Conservation (phyloP, 2,797 vertebrate species). For the Nannoperca obscura region DNA sequence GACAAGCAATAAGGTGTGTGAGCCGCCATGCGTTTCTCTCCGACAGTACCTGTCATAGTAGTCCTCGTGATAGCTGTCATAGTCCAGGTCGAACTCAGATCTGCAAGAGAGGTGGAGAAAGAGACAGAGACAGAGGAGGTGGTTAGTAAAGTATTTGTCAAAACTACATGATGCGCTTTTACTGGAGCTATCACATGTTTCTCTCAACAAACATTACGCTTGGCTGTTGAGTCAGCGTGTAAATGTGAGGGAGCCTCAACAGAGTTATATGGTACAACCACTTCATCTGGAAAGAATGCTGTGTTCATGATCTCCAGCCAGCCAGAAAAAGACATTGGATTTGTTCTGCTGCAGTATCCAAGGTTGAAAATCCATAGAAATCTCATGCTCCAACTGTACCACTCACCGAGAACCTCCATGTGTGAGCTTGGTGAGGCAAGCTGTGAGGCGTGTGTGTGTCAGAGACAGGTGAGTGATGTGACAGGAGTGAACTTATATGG, state of each 20-base stretch:
- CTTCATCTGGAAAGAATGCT: conserved; percentile 77
- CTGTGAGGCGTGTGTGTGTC: conserved; percentile 33
- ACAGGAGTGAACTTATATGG: conserved; percentile 38
- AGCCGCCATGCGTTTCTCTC: conserved; percentile 41
- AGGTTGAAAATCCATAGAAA: conserved; percentile 76
- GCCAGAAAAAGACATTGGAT: conserved; percentile 75
- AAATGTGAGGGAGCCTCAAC: conserved; percentile 36
- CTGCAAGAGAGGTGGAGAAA: conserved; percentile 70
- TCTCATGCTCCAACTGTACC: conserved; percentile 49
- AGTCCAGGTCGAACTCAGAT: conserved; percentile 85
- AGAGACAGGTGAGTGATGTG: conserved; percentile 22
- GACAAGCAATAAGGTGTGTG: conserved; percentile 54
- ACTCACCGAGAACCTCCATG: conserved; percentile 54
- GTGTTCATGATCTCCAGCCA: conserved; percentile 71
- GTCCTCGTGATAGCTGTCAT: conserved; percentile 87
- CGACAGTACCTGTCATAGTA: conserved; percentile 87
- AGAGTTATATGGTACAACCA: conserved; percentile 44
- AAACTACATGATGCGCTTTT: conserved; percentile 30
- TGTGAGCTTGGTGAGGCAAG: conserved; percentile 44
- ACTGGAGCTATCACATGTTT: conserved; percentile 35
- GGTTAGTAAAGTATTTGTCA: conserved; percentile 48
- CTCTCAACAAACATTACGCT: conserved; percentile 35
- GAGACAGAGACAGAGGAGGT: conserved; percentile 36
- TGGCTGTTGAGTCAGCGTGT: conserved; percentile 25
- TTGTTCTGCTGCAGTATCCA: conserved; percentile 74